Evolutionary conservation across 2,888 invertebrate species (phyloP).

Genomic region (Xestobium rufovillosum): DNA sequence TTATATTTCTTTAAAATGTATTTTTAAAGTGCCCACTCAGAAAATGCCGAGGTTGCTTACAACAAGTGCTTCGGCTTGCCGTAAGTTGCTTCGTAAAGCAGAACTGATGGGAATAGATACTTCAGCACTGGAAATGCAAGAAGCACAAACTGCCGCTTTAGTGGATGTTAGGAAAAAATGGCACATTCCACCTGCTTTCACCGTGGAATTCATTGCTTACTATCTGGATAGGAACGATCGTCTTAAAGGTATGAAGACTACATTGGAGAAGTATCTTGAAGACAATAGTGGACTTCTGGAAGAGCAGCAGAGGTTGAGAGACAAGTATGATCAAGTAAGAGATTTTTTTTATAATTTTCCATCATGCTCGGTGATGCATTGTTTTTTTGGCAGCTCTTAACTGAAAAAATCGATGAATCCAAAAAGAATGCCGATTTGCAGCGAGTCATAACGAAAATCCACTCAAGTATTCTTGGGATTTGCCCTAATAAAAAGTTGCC

Average conservation of each 20-base stretch:
- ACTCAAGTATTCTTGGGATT: conserved; percentile 53
- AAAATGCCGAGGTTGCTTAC: conserved; percentile 88
- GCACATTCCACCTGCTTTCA: conserved; percentile 91
- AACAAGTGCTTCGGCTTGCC: conserved; percentile 83
- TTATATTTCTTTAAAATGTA: no score
- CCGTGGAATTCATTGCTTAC: conserved; percentile 90
- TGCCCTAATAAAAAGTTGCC: conserved; percentile 55
- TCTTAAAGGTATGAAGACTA: conserved; percentile 68
- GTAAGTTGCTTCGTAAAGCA: conserved; percentile 74
- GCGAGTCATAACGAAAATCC: conserved; percentile 54
- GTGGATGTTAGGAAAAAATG: conserved; percentile 86
- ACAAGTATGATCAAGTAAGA: conserved; percentile 68
- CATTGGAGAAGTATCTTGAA: conserved; percentile 65
- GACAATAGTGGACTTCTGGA: conserved; percentile 66
- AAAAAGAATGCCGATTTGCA: conserved; percentile 53
- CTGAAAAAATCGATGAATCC: conserved; percentile 58
- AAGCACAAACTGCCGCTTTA: conserved; percentile 71
- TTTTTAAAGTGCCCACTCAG: conserved; percentile 74
- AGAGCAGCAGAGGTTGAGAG: conserved; percentile 69
- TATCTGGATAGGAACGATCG: conserved; percentile 83
- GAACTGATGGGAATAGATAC: conserved; percentile 87
- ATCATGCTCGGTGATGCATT: not conserved
- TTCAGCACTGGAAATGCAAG: conserved; percentile 71
- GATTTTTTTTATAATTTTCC: no score
- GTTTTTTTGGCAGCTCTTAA: conserved; percentile 41